phyloP scores from a whole-genome alignment of 2,888 invertebrate species.

The Ametastegia equiseti region DNA sequence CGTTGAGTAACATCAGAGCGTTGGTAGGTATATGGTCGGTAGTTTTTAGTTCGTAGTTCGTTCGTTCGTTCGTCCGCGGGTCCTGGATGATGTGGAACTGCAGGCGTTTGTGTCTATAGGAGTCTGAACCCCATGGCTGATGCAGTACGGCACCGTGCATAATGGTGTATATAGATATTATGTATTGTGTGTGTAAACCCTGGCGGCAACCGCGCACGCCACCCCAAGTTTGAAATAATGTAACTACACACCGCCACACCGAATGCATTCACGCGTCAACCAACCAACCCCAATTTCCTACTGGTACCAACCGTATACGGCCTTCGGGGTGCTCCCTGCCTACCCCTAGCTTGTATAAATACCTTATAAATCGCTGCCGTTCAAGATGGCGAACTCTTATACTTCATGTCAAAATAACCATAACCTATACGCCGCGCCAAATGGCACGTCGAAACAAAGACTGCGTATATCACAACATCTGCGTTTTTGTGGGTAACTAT shows the following conservation, averaged over 20 bases:
- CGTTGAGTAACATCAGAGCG: no score
- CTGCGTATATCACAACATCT: neutral
- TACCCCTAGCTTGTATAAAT: constrained; percentile 60
- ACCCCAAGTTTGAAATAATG: constrained; percentile 42
- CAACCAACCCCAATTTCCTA: constrained; percentile 25
- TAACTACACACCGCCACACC: constrained; percentile 43
- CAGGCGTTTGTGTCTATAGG: neutral
- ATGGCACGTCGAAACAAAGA: neutral
- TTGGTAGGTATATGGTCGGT: neutral
- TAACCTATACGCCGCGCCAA: constrained; percentile 34
- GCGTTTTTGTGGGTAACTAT: neutral
- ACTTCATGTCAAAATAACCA: constrained; percentile 66
- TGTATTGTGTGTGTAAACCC: constrained; percentile 15
- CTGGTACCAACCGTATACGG: neutral
- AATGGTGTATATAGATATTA: neutral
- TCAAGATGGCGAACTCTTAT: constrained; percentile 68
- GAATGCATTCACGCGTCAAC: constrained; percentile 35
- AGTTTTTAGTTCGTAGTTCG: neutral
- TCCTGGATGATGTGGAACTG: neutral
- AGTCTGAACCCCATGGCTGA: neutral
- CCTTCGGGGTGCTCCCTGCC: constrained; percentile 42
- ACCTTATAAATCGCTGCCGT: constrained; percentile 60
- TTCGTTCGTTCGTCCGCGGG: neutral
- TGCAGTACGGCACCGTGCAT: neutral
- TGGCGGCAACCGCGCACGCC: neutral